These are phyloP conservation scores for Melieria omissa DNA, from an alignment of 2,888 invertebrate species.

Conservation along the genomic window DNA sequence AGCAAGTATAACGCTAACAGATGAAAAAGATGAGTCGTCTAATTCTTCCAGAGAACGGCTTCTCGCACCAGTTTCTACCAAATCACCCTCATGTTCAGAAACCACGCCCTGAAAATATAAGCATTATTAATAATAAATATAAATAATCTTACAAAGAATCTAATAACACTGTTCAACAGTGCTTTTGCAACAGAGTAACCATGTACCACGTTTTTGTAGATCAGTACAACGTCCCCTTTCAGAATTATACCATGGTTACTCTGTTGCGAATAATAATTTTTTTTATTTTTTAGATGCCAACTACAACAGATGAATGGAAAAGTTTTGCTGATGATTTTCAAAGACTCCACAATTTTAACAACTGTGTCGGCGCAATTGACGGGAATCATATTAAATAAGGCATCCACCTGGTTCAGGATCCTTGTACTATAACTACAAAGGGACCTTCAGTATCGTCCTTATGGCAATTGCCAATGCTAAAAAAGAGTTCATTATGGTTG, in stretches of 20 bases:
- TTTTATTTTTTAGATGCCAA: slow-evolving; percentile 26
- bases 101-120: background rate
- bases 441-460: slow-evolving; percentile 31
- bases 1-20: slow-evolving; percentile 20
- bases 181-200: too few species aligned
- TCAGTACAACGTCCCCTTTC: background rate
- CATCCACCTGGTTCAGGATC: slow-evolving; percentile 32
- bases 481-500: slow-evolving; percentile 36
- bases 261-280: slow-evolving; percentile 11
- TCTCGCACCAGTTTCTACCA: slow-evolving; percentile 16
- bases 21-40: slow-evolving; percentile 27
- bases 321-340: slow-evolving; percentile 33
- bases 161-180: too few species aligned
- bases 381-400: slow-evolving; percentile 32
- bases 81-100: slow-evolving; percentile 24
- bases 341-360: slow-evolving; percentile 34
- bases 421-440: slow-evolving; percentile 32
- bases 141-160: too few species aligned
- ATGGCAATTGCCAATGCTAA: slow-evolving; percentile 33
- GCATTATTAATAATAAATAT: too few species aligned
- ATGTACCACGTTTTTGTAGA: too few species aligned
- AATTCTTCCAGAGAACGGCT: slow-evolving; percentile 23
- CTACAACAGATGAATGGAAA: slow-evolving; percentile 33
- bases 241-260: slow-evolving; percentile 1
- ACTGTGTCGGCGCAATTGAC: slow-evolving; percentile 36